phyloP scores from a whole-genome alignment of 2,888 invertebrate genomes.

The Odontothrips loti region DNA sequence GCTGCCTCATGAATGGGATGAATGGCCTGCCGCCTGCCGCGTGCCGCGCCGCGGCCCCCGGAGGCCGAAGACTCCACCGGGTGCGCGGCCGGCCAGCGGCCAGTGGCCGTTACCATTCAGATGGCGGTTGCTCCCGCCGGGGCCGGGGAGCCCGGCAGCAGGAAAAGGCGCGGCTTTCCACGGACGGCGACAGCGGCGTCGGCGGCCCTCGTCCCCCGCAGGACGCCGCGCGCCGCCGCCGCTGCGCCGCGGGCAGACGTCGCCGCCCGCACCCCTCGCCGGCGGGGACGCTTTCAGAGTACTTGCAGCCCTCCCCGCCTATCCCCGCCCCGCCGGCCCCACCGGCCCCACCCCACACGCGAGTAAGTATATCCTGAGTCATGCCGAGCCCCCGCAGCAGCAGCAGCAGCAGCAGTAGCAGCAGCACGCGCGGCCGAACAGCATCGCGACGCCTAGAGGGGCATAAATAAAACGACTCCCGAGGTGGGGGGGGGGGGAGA shows the following conservation, averaged over 20 bases:
- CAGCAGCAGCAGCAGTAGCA: too few relatives aligned
- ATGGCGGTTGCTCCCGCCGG: too few relatives aligned
- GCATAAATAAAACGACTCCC: constrained; percentile 8
- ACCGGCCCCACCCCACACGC: not conserved
- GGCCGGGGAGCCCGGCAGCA: too few relatives aligned
- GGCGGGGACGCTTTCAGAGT: not conserved
- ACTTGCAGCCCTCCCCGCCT: not conserved
- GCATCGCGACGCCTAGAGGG: constrained; percentile 4
- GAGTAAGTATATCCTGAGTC: constrained; percentile 6
- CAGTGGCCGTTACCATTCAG: too few relatives aligned
- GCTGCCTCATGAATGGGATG: too few relatives aligned
- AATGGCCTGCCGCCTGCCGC: too few relatives aligned
- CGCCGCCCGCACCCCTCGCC: not conserved
- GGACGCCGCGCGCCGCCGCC: too few relatives aligned
- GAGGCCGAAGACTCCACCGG: not conserved
- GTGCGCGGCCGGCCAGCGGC: not conserved
- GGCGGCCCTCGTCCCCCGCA: too few relatives aligned
- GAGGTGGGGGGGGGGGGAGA: not conserved
- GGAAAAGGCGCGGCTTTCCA: too few relatives aligned
- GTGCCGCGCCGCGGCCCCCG: not conserved
- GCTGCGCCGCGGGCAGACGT: not conserved
- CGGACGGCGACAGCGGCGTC: too few relatives aligned
- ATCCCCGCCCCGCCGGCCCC: not conserved
- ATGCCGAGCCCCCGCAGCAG: not conserved
- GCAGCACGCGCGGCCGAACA: not conserved